A percentile compares a stretch with the other conserved stretches of the same genome.
Evolutionary conservation across 2,797 vertebrate genomes (phyloP).

Genomic region (Perdix hodgsoniae): DNA sequence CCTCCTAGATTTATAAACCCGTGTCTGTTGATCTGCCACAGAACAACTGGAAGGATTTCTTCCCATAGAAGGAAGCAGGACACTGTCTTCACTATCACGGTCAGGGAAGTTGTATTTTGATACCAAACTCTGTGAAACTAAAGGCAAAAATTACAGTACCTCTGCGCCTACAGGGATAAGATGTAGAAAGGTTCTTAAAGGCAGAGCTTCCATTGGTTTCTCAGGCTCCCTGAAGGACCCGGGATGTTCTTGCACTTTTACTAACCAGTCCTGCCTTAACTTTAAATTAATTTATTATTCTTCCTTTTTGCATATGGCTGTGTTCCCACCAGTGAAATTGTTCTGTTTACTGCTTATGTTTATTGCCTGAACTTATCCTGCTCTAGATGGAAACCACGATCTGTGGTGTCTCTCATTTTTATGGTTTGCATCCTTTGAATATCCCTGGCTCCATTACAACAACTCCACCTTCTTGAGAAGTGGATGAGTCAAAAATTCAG

Average conservation of each 20-base stretch:
- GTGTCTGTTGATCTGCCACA: not conserved
- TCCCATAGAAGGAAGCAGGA: fast-evolving
- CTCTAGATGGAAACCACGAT: not conserved
- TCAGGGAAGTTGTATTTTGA: not conserved
- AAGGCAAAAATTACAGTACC: not conserved
- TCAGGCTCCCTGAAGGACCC: not conserved
- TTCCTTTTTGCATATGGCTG: not conserved
- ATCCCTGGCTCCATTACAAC: not conserved
- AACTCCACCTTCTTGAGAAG: not conserved
- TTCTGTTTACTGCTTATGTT: slow-evolving; percentile 10
- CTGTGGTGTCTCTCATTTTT: not conserved
- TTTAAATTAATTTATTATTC: not conserved
- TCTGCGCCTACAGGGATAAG: fast-evolving
- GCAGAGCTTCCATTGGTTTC: not conserved
- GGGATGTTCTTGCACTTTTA: not conserved
- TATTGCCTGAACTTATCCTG: not conserved
- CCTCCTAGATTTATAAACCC: not conserved
- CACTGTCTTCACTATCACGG: not conserved
- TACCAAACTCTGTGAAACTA: not conserved
- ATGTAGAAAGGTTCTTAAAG: not conserved
- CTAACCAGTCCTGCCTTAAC: not conserved
- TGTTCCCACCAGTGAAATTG: not conserved
- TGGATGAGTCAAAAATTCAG: slow-evolving; percentile 1
- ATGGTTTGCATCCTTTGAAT: not conserved
- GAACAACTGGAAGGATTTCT: not conserved